Evolutionary conservation across 1,140 invertebrate genomes (phyloP).

Genomic region (Drosophila aff.): DNA sequence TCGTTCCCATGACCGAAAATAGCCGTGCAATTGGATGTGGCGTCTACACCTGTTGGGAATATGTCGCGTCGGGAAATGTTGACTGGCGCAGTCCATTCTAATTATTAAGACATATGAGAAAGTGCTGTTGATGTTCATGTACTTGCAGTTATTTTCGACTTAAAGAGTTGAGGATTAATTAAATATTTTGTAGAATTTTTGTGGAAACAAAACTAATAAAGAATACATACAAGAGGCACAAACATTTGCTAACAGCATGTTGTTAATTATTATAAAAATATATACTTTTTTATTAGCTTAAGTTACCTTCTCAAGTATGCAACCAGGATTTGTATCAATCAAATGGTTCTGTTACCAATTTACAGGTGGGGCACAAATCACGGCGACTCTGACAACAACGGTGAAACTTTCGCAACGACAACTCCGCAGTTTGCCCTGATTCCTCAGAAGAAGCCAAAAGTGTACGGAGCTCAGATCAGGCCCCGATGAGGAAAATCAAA

Average conservation of each 20-base stretch:
- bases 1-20: constrained; percentile 49
- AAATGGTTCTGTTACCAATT: constrained; percentile 17
- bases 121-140: constrained; percentile 2
- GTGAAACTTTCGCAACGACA: constrained; percentile 70
- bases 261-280: neutral
- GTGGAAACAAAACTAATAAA: neutral
- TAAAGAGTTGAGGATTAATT: constrained; percentile 5
- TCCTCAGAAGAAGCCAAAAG: constrained; percentile 41
- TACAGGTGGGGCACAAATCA: constrained; percentile 59
- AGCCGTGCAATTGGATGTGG: constrained; percentile 49
- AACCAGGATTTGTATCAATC: constrained; percentile 71
- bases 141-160: constrained; percentile 1
- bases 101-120: constrained; percentile 26
- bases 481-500: constrained; percentile 38
- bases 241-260: too few relatives aligned
- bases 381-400: constrained; percentile 51
- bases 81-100: constrained; percentile 23
- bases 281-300: neutral
- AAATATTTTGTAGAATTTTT: neutral
- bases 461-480: constrained; percentile 5
- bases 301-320: neutral
- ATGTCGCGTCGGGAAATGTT: constrained; percentile 56
- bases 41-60: constrained; percentile 76
- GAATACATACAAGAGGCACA: too few relatives aligned
- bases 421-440: constrained; percentile 61